These are phyloP conservation scores for Cylloceria caligata DNA, from an alignment of 2,888 invertebrate species.

Conservation along the genomic window DNA sequence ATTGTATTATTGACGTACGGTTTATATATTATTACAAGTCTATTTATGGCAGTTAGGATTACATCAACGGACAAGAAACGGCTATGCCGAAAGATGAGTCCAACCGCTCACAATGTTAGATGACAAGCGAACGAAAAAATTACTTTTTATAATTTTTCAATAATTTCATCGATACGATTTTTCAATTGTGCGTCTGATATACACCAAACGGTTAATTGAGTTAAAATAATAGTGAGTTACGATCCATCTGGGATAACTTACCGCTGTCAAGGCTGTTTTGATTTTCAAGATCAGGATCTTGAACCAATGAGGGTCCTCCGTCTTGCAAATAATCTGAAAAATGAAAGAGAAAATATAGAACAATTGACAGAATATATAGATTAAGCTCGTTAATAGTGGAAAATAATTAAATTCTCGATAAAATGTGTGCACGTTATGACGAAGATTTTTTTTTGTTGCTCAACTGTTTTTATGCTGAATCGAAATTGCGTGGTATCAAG, in stretches of 20 bases:
- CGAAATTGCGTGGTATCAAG: neutral
- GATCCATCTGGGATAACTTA: constrained; percentile 69
- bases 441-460: neutral
- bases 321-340: constrained; percentile 77
- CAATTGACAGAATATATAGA: neutral
- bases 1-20: neutral
- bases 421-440: neutral
- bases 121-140: neutral
- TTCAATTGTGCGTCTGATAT: neutral
- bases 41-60: neutral
- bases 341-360: constrained; percentile 30
- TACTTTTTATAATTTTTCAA: neutral
- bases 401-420: neutral
- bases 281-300: constrained; percentile 79
- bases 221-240: neutral
- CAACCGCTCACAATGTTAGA: no score
- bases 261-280: constrained; percentile 81
- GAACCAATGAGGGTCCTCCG: constrained; percentile 72
- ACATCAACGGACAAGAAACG: neutral
- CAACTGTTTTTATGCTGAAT: neutral
- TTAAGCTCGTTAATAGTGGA: no score
- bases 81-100: no score
- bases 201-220: neutral
- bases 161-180: neutral
- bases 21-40: neutral